Evolutionary conservation across 2,113 vertebrate genomes (phyloP).

Genomic region (Urocynchramus pylzowi): DNA sequence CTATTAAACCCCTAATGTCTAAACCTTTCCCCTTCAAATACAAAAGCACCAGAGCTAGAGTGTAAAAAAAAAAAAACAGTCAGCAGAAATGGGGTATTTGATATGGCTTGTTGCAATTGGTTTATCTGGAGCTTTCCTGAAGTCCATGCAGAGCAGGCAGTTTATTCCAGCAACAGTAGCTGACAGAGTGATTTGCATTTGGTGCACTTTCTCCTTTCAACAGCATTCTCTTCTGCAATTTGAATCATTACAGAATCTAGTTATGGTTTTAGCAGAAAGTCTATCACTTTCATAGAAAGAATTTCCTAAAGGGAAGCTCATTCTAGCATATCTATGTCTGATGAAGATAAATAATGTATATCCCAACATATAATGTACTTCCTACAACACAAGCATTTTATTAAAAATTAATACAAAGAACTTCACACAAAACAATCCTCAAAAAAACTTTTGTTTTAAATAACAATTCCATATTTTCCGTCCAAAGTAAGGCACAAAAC

Average conservation of each 20-base stretch:
- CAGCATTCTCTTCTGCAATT: background rate
- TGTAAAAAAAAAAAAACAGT: background rate
- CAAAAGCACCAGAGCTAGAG: background rate
- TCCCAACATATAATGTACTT: background rate
- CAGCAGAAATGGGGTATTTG: slow-evolving; percentile 51
- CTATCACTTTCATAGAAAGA: background rate
- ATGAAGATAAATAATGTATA: background rate
- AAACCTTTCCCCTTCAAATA: slow-evolving; percentile 25
- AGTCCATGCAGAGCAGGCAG: slow-evolving; percentile 48
- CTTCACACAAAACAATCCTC: background rate
- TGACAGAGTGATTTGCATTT: slow-evolving; percentile 49
- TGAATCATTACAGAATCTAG: background rate
- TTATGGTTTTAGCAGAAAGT: background rate
- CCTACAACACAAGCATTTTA: background rate
- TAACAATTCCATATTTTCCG: background rate
- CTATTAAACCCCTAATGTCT: background rate
- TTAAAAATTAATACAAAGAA: background rate
- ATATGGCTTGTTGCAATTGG: background rate
- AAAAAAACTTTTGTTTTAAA: background rate
- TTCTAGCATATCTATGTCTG: background rate
- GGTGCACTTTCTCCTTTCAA: slow-evolving; percentile 30
- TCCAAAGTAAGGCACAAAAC: background rate
- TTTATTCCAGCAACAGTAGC: slow-evolving; percentile 49
- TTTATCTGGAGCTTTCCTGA: slow-evolving; percentile 60
- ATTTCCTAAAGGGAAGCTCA: background rate